These are phyloP conservation scores for Leucosticte australis DNA, from an alignment of 2,113 vertebrate genomes.

Conservation along the genomic window DNA sequence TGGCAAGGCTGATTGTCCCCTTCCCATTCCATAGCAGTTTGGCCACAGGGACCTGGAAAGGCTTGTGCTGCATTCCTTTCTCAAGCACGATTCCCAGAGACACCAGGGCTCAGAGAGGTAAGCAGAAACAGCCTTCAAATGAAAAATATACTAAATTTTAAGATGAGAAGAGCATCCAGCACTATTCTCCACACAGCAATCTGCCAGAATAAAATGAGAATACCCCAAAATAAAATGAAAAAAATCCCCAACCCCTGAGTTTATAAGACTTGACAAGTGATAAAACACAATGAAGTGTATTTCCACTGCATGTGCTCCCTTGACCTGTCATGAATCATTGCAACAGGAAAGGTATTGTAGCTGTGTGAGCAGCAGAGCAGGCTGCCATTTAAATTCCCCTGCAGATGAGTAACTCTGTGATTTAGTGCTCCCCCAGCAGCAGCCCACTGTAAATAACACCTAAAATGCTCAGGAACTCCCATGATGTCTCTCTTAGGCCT, in stretches of 20 bases:
- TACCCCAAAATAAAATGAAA: background rate
- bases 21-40: background rate
- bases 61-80: background rate
- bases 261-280: background rate
- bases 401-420: background rate
- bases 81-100: background rate
- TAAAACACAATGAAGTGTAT: background rate
- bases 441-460: constrained; percentile 23
- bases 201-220: background rate
- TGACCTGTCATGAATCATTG: constrained; percentile 17
- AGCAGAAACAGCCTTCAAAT: background rate
- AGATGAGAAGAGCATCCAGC: background rate
- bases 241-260: background rate
- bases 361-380: background rate
- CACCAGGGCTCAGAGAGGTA: background rate
- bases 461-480: background rate
- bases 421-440: background rate
- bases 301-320: background rate
- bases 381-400: constrained; percentile 13
- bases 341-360: background rate
- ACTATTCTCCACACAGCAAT: background rate
- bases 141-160: background rate
- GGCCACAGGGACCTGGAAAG: background rate
- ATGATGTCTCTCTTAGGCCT: background rate
- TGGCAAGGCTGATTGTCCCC: background rate